phyloP scores from a whole-genome alignment of 2,797 vertebrate genomes.

The Betta splendens region DNA sequence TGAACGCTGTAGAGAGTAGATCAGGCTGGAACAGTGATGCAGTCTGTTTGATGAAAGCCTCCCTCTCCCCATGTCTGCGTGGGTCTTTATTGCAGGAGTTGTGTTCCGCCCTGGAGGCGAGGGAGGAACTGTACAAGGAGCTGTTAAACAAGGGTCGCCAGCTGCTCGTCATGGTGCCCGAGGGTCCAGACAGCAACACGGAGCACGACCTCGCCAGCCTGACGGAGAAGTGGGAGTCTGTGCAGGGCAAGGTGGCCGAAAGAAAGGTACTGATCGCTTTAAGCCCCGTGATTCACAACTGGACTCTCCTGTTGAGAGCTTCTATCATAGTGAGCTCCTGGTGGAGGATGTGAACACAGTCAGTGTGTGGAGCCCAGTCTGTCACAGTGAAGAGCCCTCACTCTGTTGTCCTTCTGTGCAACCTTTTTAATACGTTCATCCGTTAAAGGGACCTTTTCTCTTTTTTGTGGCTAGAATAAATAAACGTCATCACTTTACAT shows the following conservation, averaged over 20 bases:
- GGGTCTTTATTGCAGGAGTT: slow-evolving; percentile 85
- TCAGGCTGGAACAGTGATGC: slow-evolving; percentile 14
- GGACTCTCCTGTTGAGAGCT: too few relatives aligned
- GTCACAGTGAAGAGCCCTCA: slow-evolving; percentile 33
- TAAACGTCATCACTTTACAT: slow-evolving; percentile 8
- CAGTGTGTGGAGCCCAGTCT: slow-evolving; percentile 38
- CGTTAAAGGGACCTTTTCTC: slow-evolving; percentile 10
- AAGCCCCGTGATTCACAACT: slow-evolving; percentile 40
- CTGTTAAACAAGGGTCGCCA: slow-evolving; percentile 90
- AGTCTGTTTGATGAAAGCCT: slow-evolving; percentile 15
- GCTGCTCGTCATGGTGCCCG: slow-evolving; percentile 85
- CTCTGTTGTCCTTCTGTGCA: background rate
- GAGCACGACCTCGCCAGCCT: slow-evolving; percentile 93
- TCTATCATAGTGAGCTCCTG: slow-evolving; percentile 29
- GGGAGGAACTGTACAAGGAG: slow-evolving; percentile 88
- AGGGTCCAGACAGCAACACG: slow-evolving; percentile 89
- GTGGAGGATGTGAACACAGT: slow-evolving; percentile 59
- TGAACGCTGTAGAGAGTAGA: slow-evolving; percentile 1
- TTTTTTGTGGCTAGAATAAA: slow-evolving; percentile 28
- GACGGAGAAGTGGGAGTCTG: slow-evolving; percentile 93
- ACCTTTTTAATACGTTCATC: background rate
- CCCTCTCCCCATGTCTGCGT: slow-evolving; percentile 19
- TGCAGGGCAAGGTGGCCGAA: slow-evolving; percentile 90
- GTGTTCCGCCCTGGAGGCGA: slow-evolving; percentile 88
- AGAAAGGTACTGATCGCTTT: slow-evolving; percentile 86